Conservation (phyloP, 2,888 invertebrate species). For the Coelinius sp. region DNA sequence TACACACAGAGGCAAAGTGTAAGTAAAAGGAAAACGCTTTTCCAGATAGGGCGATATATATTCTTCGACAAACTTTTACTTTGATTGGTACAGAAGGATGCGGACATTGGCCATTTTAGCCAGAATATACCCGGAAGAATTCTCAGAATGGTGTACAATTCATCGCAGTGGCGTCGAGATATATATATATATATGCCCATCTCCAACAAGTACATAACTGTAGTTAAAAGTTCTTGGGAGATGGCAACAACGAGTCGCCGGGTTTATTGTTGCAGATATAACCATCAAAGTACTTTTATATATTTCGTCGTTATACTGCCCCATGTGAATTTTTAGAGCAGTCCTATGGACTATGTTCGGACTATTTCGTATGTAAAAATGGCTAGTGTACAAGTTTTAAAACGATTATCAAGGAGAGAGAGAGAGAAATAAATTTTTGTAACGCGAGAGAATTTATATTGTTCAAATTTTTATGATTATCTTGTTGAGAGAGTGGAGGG, state of each 20-base stretch:
- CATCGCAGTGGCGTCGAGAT: constrained; percentile 26
- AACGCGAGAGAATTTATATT: no score
- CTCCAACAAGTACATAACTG: no score
- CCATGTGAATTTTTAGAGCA: constrained; percentile 53
- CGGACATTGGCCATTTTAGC: constrained; percentile 1
- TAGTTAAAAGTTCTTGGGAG: constrained; percentile 60
- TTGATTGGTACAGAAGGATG: constrained; percentile 54
- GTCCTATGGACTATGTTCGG: constrained; percentile 30
- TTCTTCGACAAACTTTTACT: constrained; percentile 55
- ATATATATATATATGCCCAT: background rate
- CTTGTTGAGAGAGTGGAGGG: no score
- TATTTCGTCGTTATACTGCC: constrained; percentile 44
- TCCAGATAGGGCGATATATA: constrained; percentile 39
- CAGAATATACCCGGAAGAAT: constrained; percentile 29
- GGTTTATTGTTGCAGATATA: constrained; percentile 56
- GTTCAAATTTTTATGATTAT: no score
- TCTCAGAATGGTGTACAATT: constrained; percentile 38
- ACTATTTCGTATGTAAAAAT: constrained; percentile 9
- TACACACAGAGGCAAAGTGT: constrained; percentile 11
- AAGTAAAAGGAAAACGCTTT: constrained; percentile 28
- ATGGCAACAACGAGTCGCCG: constrained; percentile 49
- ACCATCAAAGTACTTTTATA: constrained; percentile 54
- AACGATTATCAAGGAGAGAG: background rate
- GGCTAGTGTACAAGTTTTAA: constrained; percentile 10
- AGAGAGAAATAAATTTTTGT: background rate